phyloP scores from a whole-genome alignment of 2,113 vertebrate species.

The Indicator maculatus region DNA sequence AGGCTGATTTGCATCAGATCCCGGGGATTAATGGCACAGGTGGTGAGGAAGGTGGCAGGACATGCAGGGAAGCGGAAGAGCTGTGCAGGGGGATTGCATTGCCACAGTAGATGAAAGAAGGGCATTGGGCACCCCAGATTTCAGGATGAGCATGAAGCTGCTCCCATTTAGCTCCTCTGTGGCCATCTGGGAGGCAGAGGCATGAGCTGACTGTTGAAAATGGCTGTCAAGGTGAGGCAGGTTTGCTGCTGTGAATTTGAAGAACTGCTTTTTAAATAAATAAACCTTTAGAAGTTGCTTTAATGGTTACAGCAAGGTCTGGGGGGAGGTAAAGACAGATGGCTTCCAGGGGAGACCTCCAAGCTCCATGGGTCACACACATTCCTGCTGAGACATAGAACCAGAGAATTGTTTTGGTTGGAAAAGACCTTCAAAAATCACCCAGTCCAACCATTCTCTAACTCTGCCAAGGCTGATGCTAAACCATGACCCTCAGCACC shows the following conservation, averaged over 20 bases:
- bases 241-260: neutral
- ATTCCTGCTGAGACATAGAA: neutral
- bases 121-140: neutral
- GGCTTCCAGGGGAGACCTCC: neutral
- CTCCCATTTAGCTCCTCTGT: neutral
- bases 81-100: rapidly evolving
- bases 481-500: no score
- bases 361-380: neutral
- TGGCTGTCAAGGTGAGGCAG: neutral
- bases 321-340: neutral
- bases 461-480: no score
- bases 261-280: neutral
- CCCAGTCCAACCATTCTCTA: no score
- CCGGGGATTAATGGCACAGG: neutral
- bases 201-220: neutral
- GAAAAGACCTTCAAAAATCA: no score
- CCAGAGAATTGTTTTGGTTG: no score
- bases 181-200: neutral
- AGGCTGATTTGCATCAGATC: conserved; percentile 39
- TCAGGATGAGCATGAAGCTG: neutral
- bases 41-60: neutral
- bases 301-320: neutral
- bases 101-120: neutral
- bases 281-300: neutral
- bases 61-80: neutral